Conservation (phyloP, 1,140 invertebrate genomes). For the Vanessa atalanta region DNA sequence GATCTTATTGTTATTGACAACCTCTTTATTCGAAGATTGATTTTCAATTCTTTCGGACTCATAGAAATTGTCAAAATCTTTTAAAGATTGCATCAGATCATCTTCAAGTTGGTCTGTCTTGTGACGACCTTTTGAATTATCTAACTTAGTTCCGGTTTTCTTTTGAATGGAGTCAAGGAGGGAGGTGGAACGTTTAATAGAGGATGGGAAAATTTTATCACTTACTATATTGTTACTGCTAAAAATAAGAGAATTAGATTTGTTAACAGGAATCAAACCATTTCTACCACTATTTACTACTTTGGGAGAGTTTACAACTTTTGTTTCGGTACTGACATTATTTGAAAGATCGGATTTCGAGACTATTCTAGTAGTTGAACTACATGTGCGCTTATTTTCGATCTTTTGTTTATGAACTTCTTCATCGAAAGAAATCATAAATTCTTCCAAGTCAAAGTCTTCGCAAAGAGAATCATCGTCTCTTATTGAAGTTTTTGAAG, state of each 20-base stretch:
- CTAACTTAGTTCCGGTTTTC: slow-evolving; percentile 58
- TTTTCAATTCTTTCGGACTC: slow-evolving; percentile 65
- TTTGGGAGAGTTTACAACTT: slow-evolving; percentile 64
- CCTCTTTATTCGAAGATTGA: slow-evolving; percentile 52
- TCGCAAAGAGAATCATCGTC: slow-evolving; percentile 78
- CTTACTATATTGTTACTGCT: slow-evolving; percentile 76
- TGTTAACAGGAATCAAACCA: slow-evolving; percentile 75
- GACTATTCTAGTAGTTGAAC: slow-evolving; percentile 74
- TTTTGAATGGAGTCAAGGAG: slow-evolving; percentile 77
- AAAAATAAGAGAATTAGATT: slow-evolving; percentile 80
- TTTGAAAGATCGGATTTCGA: slow-evolving; percentile 57
- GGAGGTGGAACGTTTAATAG: slow-evolving; percentile 77
- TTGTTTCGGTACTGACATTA: slow-evolving; percentile 57
- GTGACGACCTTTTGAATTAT: slow-evolving; percentile 58
- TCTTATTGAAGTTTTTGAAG: slow-evolving; percentile 72
- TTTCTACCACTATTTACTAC: slow-evolving; percentile 55
- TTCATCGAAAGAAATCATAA: slow-evolving; percentile 79
- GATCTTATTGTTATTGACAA: slow-evolving; percentile 44
- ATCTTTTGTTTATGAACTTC: slow-evolving; percentile 71
- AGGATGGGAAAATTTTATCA: slow-evolving; percentile 75
- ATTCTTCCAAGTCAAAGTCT: slow-evolving; percentile 78
- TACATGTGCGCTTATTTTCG: slow-evolving; percentile 70
- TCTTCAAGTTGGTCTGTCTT: slow-evolving; percentile 76
- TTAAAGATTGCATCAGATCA: slow-evolving; percentile 79
- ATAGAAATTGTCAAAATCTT: slow-evolving; percentile 79